phyloP scores from a whole-genome alignment of 2,113 vertebrate genomes.

The Indicator indicator region DNA sequence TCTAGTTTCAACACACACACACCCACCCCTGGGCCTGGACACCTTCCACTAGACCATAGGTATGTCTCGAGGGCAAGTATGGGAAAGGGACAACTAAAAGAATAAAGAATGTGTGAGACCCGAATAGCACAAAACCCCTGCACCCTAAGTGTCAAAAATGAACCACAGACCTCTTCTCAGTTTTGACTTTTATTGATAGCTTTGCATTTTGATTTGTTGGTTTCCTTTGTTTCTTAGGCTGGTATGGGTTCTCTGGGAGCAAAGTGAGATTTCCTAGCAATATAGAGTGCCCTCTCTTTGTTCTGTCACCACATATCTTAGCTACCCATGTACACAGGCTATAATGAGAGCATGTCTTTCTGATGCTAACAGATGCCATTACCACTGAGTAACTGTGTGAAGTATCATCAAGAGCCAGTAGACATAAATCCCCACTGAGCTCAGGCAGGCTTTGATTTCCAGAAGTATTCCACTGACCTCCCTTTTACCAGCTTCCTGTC shows the following conservation, averaged over 20 bases:
- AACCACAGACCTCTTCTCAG: not conserved
- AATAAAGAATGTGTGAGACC: not conserved
- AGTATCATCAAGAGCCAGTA: conserved; percentile 34
- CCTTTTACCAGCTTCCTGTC: conserved; percentile 31
- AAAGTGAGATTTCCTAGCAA: not conserved
- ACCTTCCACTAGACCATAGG: no score
- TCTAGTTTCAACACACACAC: no score
- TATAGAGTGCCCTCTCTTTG: not conserved
- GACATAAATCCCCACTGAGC: conserved; percentile 21
- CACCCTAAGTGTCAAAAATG: not conserved
- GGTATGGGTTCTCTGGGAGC: not conserved
- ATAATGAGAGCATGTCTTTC: not conserved
- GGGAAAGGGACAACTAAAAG: not conserved
- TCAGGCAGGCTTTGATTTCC: conserved; percentile 39
- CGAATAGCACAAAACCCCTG: not conserved
- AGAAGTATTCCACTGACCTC: conserved; percentile 30
- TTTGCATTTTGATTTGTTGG: not conserved
- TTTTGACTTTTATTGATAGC: not conserved
- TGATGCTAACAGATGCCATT: not conserved
- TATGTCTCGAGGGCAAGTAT: not conserved
- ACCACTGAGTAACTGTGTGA: conserved; percentile 10
- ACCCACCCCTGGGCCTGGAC: no score
- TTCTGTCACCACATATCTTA: not conserved
- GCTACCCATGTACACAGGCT: not conserved
- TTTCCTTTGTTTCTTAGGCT: not conserved